These are phyloP conservation scores for Dusona sp. DNA, from an alignment of 2,888 invertebrate species.

Conservation along the genomic window DNA sequence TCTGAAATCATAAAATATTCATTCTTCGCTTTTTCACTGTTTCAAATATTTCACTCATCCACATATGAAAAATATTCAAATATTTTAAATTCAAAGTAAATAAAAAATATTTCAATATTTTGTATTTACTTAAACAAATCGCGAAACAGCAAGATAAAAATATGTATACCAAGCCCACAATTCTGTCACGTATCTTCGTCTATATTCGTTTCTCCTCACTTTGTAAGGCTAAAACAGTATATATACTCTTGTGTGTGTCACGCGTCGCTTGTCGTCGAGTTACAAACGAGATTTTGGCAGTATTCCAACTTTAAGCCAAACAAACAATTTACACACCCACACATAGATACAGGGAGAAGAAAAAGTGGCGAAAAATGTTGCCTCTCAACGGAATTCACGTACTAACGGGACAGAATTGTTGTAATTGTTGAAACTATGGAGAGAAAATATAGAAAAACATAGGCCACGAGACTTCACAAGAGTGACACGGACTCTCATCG, in stretches of 20 bases:
- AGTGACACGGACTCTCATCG: slow-evolving; percentile 28
- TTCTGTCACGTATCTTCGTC: slow-evolving; percentile 15
- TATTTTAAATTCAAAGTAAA: neutral
- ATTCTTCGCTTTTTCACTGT: neutral
- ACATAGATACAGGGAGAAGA: neutral
- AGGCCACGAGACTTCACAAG: neutral
- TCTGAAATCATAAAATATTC: neutral
- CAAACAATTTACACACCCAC: neutral
- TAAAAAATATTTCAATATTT: neutral
- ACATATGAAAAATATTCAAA: neutral
- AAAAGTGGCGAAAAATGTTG: slow-evolving; percentile 34
- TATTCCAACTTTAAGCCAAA: slow-evolving; percentile 36
- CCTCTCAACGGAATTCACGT: slow-evolving; percentile 27
- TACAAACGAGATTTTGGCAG: slow-evolving; percentile 47
- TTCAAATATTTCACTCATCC: neutral
- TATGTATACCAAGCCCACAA: neutral
- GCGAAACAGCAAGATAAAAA: neutral
- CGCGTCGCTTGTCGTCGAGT: slow-evolving; percentile 38
- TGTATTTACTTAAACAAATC: neutral
- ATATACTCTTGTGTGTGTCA: slow-evolving; percentile 7
- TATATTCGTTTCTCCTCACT: slow-evolving; percentile 19
- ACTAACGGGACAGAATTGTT: slow-evolving; percentile 3
- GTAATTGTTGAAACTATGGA: slow-evolving; percentile 46
- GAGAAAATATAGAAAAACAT: neutral
- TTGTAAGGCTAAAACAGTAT: slow-evolving; percentile 6